Percentiles rank a stretch among this genome's conserved stretches.
These are phyloP conservation scores for Gnatocerus cornutus DNA, from an alignment of 2,888 invertebrate species.

Conservation along the genomic window DNA sequence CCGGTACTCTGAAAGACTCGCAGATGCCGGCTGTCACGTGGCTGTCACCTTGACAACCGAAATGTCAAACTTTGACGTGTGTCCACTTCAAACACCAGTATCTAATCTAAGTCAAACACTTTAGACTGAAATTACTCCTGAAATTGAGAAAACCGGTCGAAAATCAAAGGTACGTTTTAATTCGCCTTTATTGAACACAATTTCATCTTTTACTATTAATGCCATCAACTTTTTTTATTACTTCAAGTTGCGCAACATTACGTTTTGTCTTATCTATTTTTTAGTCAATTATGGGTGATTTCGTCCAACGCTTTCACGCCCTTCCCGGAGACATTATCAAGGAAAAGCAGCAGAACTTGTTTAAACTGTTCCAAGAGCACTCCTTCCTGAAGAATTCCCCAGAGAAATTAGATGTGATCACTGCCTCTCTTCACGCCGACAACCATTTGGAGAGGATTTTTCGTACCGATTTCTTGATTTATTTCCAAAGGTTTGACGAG, in stretches of 20 bases:
- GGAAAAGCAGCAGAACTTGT: conserved; percentile 45
- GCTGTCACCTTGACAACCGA: too few relatives aligned
- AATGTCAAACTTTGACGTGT: too few relatives aligned
- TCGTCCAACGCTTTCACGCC: conserved; percentile 35
- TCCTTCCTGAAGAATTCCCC: not conserved
- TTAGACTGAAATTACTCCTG: too few relatives aligned
- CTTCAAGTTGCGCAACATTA: conserved; percentile 1
- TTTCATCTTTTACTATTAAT: too few relatives aligned
- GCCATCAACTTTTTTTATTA: too few relatives aligned
- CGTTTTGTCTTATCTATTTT: not conserved
- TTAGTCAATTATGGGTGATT: not conserved
- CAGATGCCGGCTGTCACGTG: too few relatives aligned
- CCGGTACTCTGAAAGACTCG: not conserved
- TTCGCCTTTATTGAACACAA: too few relatives aligned
- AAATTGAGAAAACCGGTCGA: too few relatives aligned
- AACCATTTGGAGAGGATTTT: conserved; percentile 48
- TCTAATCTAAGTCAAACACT: too few relatives aligned
- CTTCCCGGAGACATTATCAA: conserved; percentile 40
- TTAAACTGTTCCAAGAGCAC: conserved; percentile 32
- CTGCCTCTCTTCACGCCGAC: conserved; percentile 28
- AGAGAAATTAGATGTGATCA: conserved; percentile 25
- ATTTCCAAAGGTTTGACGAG: conserved; percentile 37
- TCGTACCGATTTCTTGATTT: conserved; percentile 48
- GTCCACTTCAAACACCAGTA: too few relatives aligned
- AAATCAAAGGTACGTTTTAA: too few relatives aligned